Evolutionary conservation across 23 tunicate species (phyloP).

Genomic region (Trididemnum miniatum): DNA sequence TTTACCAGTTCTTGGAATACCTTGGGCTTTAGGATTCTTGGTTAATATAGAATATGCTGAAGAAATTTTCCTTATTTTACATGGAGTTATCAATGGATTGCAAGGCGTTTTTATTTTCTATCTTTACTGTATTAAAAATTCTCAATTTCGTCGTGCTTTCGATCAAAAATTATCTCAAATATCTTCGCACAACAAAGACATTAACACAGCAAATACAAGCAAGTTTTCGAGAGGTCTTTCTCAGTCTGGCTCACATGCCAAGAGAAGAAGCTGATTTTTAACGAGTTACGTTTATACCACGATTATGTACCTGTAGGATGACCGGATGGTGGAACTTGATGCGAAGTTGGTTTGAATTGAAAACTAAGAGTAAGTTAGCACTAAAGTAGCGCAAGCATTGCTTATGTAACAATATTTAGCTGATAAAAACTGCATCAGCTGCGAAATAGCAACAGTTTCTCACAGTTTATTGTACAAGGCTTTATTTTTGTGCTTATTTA

Average conservation of each 20-base stretch:
- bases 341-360: no score
- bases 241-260: background rate
- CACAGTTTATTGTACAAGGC: no score
- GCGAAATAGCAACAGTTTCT: no score
- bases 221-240: background rate
- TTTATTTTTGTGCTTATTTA: no score
- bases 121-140: constrained; percentile 43
- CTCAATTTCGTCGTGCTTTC: constrained; percentile 25
- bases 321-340: no score
- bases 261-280: background rate
- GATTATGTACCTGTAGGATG: no score
- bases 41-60: constrained; percentile 60
- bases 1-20: constrained; percentile 60
- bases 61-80: constrained; percentile 39
- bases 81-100: constrained; percentile 59
- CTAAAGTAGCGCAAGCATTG: no score
- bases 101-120: constrained; percentile 60
- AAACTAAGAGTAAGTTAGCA: no score
- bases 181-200: background rate
- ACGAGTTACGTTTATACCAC: no score
- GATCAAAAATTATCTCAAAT: background rate
- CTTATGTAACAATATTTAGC: no score
- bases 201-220: no score
- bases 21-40: constrained; percentile 60
- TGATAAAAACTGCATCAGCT: no score